Percentiles rank a stretch among this genome's conserved stretches.
These are phyloP conservation scores for Porites divaricata DNA, from an alignment of 92 coral and sea anemone species.

Conservation along the genomic window DNA sequence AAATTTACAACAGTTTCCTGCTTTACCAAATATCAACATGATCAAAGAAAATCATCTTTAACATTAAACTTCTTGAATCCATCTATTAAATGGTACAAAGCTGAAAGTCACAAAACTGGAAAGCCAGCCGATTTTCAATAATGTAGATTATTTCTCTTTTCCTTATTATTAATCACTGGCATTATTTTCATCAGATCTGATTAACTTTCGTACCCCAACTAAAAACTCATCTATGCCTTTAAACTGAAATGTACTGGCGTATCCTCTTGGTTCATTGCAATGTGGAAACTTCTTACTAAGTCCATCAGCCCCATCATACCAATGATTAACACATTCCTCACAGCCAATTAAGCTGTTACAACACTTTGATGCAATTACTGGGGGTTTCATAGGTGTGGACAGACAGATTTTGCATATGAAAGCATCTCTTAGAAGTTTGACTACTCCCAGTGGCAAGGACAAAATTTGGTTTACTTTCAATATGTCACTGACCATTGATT, in stretches of 20 bases:
- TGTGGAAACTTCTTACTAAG: slow-evolving; percentile 70
- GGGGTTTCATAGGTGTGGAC: slow-evolving; percentile 66
- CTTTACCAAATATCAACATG: too few species aligned
- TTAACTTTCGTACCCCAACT: slow-evolving; percentile 29
- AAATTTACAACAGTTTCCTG: too few species aligned
- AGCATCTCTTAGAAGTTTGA: slow-evolving; percentile 37
- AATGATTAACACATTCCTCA: slow-evolving; percentile 68
- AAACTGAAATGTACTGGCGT: slow-evolving; percentile 63
- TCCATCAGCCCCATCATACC: slow-evolving; percentile 72
- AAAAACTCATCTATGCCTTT: slow-evolving; percentile 74
- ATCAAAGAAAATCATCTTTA: too few species aligned
- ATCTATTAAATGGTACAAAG: too few species aligned
- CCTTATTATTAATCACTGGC: background rate
- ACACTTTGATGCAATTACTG: slow-evolving; percentile 70
- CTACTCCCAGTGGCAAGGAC: slow-evolving; percentile 30
- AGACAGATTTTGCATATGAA: slow-evolving; percentile 70
- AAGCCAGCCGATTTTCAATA: too few species aligned
- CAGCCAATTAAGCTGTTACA: slow-evolving; percentile 67
- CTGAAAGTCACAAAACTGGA: too few species aligned
- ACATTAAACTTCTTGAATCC: too few species aligned
- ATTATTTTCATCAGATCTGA: slow-evolving; percentile 14
- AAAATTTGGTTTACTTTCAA: slow-evolving; percentile 58
- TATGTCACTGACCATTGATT: slow-evolving; percentile 55
- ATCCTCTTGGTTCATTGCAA: slow-evolving; percentile 71
- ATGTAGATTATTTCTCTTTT: too few species aligned